Base-by-base conservation (phyloP, 2,888 invertebrate species). In the Eupelmus urozonus region DNA sequence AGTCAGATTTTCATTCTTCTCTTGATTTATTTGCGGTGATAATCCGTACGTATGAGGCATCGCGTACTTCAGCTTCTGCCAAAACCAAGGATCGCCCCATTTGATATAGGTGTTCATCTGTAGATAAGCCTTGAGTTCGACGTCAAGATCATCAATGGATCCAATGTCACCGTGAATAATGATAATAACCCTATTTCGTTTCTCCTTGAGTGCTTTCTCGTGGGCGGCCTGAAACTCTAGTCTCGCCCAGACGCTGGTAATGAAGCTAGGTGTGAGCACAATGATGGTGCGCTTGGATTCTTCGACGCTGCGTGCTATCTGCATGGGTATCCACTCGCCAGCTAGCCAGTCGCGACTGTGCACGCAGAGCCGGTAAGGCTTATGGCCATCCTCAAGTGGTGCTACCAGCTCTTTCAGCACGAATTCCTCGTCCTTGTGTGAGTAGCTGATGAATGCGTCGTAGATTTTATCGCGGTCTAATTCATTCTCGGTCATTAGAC, bases 31-130 rank as follows among this genome's bases (percentile, higher is more conserved):
- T 16, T 34, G 2, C 18, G 16, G 29, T 27, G 34, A 16, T 27
- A 29, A 1, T 34, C 34, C 25, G 4, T 25, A n/a, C 1, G 51
- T 40, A 18, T 94, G 94, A 0, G 94, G 95, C 85, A 95, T 89
- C 0, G 96, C 95, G 85, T 94, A 95, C 42, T 92, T 91, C 65
- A 96, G 89, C 87, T 94, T 95, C 72, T 94, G 91, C 96, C 95
- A 96, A 90, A 96, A 96, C 93, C 93, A 94, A 7, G 94, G 93
- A 87, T 96, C 95, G 9, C 93, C 95, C 94, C 95, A 95, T 84
- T 94, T 93, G 34, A 96, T 91, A 85, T 96, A 96, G 0, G 96
- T 96, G 87, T 95, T 95, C 89, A 93, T 94, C 79, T 92, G 92
- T 9, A 96, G 89, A 86, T 96, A 96, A 0, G 93, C 91, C 85